Evolutionary conservation across 2,113 vertebrate species (phyloP), one percentile per base, ranked within the genome.

Genomic region (Cranoglanis bouderius): DNA sequence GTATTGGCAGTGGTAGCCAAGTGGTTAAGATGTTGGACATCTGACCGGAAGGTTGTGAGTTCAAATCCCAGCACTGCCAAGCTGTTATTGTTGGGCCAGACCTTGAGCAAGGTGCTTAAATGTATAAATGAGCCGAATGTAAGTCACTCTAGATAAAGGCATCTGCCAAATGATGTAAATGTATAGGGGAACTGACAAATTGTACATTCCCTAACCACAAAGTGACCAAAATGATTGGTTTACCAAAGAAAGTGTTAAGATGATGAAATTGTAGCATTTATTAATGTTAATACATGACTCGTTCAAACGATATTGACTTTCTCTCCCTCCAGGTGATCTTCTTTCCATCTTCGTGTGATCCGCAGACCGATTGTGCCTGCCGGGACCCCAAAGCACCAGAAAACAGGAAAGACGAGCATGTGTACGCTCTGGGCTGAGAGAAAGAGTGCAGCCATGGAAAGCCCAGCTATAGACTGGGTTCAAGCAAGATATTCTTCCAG

Each of bases 271-370:
- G 78, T 46, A 14, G 21, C 74, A 46, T 77, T 40, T 24, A 46
- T 77, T 40, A 29, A 24, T 75, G 57, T 13, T 65, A 65, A 84
- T 35, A 24, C 19, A 35, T 35, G 46, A 57, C 84, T 24, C 10
- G 4, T 72, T 85, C 4, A 70, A 10, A 72, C 24, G 14, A 16
- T 38, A 24, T n/a, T 85, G 59, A 90, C 14, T 91, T 29, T 92
- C n/a, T 72, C 87, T 82, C 55, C 90, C 12, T 88, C 43, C 91
- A 99, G 98, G 98, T 99, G 92, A 98, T 97, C 77, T 98, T 98
- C 0, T 99, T 99, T 91, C 98, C 98, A 67, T 97, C 97, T 96
- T 98, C 97, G 88, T 99, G 98, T 91, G 97, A 99, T 92, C 93
- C 97, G 32, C 96, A 97, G 91, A 95, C 96, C 86, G 98, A 99